Percentiles rank a stretch among this genome's conserved stretches.
These are phyloP conservation scores for Drosophila melanica DNA, from an alignment of 1,140 invertebrate genomes.

Conservation along the genomic window DNA sequence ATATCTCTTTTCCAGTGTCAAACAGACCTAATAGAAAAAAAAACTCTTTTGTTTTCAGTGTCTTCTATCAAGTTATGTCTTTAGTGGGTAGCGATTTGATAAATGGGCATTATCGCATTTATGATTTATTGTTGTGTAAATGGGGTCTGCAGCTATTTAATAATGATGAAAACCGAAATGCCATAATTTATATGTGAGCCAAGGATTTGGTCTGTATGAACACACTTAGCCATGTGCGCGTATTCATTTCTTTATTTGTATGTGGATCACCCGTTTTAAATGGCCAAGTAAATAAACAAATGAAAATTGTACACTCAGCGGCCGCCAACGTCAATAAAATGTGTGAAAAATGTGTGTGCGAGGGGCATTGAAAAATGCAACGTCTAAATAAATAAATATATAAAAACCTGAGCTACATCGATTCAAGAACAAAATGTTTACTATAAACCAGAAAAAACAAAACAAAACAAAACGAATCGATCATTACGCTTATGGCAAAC, in stretches of 20 bases:
- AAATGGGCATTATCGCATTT: conserved; percentile 68
- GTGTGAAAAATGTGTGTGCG: conserved; percentile 72
- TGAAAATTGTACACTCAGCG: conserved; percentile 70
- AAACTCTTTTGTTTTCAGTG: conserved; percentile 17
- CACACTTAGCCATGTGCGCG: conserved; percentile 1
- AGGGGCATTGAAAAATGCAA: conserved; percentile 62
- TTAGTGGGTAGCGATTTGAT: conserved; percentile 53
- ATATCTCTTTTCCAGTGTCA: too few relatives aligned
- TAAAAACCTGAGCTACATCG: conserved; percentile 37
- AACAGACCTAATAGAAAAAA: not conserved
- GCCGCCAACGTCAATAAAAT: conserved; percentile 69
- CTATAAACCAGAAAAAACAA: conserved; percentile 49
- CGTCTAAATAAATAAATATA: conserved; percentile 70
- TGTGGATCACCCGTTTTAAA: conserved; percentile 65
- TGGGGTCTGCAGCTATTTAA: conserved; percentile 62
- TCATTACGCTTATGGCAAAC: conserved; percentile 45
- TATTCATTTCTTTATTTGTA: conserved; percentile 47
- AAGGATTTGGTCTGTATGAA: conserved; percentile 53
- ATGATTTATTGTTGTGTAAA: conserved; percentile 77
- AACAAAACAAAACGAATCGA: conserved; percentile 61
- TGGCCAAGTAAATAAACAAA: conserved; percentile 82
- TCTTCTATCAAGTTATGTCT: conserved; percentile 7
- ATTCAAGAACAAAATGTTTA: conserved; percentile 51
- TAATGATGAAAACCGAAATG: conserved; percentile 59
- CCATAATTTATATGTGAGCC: conserved; percentile 66